Base-by-base conservation (phyloP, 2,888 invertebrate species). In the Campoplex nolae region DNA sequence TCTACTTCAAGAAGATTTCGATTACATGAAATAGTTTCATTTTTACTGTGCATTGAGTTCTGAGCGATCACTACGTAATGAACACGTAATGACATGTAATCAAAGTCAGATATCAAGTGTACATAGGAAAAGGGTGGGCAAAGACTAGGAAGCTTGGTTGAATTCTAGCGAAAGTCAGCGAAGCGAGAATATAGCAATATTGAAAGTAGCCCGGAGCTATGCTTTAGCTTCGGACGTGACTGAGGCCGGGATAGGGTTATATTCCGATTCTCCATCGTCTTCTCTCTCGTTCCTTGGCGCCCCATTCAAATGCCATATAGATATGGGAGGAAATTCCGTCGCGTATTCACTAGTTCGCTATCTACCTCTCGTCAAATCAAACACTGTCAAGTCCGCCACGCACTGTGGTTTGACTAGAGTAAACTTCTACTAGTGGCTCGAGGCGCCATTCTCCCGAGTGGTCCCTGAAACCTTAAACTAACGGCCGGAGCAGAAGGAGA, bases 321-420 rank as follows among this genome's bases (percentile, higher is more conserved):
- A 74, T 78, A 84, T 68, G 74, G 83, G 68, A 68, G 85, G 48
- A 75, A 85, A 86, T 71, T 84, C 75, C 58, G 78, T 83, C 42
- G 81, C 74, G 54, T 75, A 58, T 11, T 68, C 65, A 62, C 48
- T 68, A 74, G 75, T 65, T 65, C 71, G 79, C 76, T 77, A 77
- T 80, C 75, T 86, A 74, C 65, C 79, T 86, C 86, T 89, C 89
- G 88, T 89, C 88, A 89, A 89, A 89, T 89, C 88, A 89, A 89
- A 89, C 89, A 89, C 86, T 88, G 89, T 88, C 89, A 88, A 89
- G 86, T 85, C 83, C 84, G 81, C 88, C 86, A 89, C 86, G 89
- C 84, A 89, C 84, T 89, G 88, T 83, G 89, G 88, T 87, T 89
- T 88, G 85, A 85, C 76, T 84, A 84, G 86, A 88, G 88, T 84